These are phyloP conservation scores for Crotalus tigris DNA, from an alignment of 2,113 vertebrate genomes.

Conservation along the genomic window DNA sequence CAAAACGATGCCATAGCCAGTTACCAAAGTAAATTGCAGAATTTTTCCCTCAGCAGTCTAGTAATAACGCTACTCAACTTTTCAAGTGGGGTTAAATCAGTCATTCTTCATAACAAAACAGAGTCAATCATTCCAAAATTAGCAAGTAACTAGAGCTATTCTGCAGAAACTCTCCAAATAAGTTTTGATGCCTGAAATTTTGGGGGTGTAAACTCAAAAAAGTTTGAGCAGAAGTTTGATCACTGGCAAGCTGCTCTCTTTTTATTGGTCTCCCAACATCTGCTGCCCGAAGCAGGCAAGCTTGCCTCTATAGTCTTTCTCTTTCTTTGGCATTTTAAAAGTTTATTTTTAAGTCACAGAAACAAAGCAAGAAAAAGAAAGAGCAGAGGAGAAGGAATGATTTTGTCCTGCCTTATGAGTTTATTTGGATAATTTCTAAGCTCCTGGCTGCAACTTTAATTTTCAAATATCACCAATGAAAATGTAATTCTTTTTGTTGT, in stretches of 20 bases:
- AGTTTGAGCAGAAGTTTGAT: background rate
- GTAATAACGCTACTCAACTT: slow-evolving; percentile 9
- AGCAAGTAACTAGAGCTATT: background rate
- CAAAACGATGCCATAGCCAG: background rate
- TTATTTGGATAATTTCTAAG: background rate
- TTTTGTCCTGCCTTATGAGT: background rate
- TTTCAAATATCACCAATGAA: background rate
- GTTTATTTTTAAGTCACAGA: slow-evolving; percentile 18
- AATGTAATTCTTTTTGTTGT: background rate
- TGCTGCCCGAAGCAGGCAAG: background rate
- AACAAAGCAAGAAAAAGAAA: slow-evolving; percentile 19
- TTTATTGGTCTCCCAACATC: background rate
- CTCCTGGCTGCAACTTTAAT: background rate
- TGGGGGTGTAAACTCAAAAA: background rate
- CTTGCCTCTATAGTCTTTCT: background rate
- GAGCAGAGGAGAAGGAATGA: background rate
- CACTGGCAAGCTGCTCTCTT: background rate
- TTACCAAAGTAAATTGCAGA: background rate
- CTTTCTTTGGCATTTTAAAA: background rate
- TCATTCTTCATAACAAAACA: background rate
- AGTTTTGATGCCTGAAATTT: background rate
- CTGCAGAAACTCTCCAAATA: too few relatives aligned
- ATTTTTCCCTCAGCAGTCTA: background rate
- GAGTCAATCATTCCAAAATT: background rate
- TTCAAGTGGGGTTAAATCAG: background rate